Percentiles rank a stretch among this genome's conserved stretches.
phyloP scores from a whole-genome alignment of 30 jellyfish, hydroid and myxozoan genomes.

The Rhopilema esculentum region DNA sequence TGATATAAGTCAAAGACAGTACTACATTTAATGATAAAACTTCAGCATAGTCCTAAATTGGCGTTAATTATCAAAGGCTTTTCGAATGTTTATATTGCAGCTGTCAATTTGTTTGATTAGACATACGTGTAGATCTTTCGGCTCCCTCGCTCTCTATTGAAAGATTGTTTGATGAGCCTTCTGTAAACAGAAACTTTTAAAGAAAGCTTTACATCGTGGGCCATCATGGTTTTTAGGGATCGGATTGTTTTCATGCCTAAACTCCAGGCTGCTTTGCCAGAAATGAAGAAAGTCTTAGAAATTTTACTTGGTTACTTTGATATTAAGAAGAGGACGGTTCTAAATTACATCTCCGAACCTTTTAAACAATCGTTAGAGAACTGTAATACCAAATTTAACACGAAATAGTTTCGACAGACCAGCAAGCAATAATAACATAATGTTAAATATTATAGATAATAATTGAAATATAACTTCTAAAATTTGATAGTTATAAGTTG shows the following conservation, averaged over 20 bases:
- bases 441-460: too few relatives aligned
- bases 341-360: too few relatives aligned
- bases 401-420: too few relatives aligned
- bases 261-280: not conserved
- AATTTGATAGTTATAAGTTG: not conserved
- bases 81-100: not conserved
- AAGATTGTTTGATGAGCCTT: not conserved
- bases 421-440: too few relatives aligned
- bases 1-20: not conserved
- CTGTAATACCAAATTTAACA: too few relatives aligned
- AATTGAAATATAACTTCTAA: too few relatives aligned
- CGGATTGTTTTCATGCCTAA: not conserved
- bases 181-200: not conserved
- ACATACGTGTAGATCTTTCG: not conserved
- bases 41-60: not conserved
- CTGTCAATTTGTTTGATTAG: not conserved
- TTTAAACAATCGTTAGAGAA: too few relatives aligned
- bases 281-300: too few relatives aligned
- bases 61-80: not conserved
- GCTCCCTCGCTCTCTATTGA: not conserved
- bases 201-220: not conserved
- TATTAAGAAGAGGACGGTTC: too few relatives aligned
- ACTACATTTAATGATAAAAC: not conserved
- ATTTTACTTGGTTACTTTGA: too few relatives aligned
- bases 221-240: too few relatives aligned